phyloP scores from a whole-genome alignment of 2,888 invertebrate species.

The Cataglyphis altisquamis region DNA sequence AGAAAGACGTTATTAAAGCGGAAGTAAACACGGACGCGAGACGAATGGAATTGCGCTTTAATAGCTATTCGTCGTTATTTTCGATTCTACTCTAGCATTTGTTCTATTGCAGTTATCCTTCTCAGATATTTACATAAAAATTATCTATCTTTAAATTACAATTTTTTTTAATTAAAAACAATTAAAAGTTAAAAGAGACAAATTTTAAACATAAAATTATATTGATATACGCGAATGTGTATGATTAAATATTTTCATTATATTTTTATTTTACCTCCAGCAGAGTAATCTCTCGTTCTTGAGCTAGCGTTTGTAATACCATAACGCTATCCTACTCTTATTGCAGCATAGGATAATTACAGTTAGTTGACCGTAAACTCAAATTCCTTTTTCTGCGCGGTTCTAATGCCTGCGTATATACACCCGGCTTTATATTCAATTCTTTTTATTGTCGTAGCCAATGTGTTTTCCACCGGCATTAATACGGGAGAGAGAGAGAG shows the following conservation, averaged over 20 bases:
- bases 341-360: slow-evolving; percentile 37
- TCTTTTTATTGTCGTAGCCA: slow-evolving; percentile 42
- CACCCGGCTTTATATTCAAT: slow-evolving; percentile 44
- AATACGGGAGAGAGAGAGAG: not conserved
- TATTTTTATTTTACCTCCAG: not conserved
- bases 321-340: not conserved
- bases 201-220: slow-evolving; percentile 1
- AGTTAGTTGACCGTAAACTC: slow-evolving; percentile 44
- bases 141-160: not conserved
- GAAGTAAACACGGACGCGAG: not conserved
- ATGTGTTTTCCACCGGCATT: slow-evolving; percentile 37
- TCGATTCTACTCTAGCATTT: not conserved
- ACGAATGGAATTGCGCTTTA: slow-evolving; percentile 8
- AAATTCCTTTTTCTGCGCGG: slow-evolving; percentile 16
- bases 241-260: not conserved
- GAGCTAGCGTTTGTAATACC: slow-evolving; percentile 23
- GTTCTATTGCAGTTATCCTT: not conserved
- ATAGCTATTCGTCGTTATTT: not conserved
- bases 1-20: slow-evolving; percentile 45
- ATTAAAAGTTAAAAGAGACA: slow-evolving; percentile 4
- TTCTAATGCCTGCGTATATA: slow-evolving; percentile 3
- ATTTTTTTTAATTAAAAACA: not conserved
- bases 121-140: not conserved
- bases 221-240: not conserved
- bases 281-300: not conserved